Evolutionary conservation across 2,888 invertebrate species (phyloP).

Genomic region (Meteorus colon): DNA sequence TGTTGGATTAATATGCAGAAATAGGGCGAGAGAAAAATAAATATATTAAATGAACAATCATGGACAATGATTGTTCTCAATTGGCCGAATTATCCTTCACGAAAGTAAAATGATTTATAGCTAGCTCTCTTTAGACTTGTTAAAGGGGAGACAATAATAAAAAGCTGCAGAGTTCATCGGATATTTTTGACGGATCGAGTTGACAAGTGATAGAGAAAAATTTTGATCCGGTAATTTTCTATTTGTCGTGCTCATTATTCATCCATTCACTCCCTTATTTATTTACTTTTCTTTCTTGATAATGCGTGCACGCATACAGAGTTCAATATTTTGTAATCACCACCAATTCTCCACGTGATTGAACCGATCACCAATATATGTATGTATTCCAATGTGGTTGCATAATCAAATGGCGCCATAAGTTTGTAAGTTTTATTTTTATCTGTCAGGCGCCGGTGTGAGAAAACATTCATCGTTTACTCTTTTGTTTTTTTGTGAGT

Average conservation of each 20-base stretch:
- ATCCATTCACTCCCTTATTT: background rate
- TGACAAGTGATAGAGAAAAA: background rate
- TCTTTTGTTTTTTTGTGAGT: background rate
- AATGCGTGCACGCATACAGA: constrained; percentile 5
- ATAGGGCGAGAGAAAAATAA: background rate
- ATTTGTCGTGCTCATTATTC: background rate
- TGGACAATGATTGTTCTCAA: constrained; percentile 26
- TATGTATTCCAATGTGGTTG: background rate
- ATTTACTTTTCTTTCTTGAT: constrained; percentile 14
- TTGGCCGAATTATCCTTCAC: constrained; percentile 28
- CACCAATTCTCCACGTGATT: constrained; percentile 35
- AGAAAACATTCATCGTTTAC: background rate
- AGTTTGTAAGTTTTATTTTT: constrained; percentile 22
- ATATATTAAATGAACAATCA: constrained; percentile 28
- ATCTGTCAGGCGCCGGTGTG: background rate
- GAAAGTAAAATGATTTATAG: constrained; percentile 26
- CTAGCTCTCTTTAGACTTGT: background rate
- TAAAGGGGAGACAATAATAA: constrained; percentile 6
- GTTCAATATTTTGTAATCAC: constrained; percentile 37
- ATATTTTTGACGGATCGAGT: background rate
- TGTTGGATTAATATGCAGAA: background rate
- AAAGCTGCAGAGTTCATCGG: background rate
- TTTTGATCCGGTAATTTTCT: background rate
- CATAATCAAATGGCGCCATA: constrained; percentile 1
- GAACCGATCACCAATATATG: constrained; percentile 1